phyloP scores from a whole-genome alignment of 2,797 vertebrate species.

The Muscicapa striata region DNA sequence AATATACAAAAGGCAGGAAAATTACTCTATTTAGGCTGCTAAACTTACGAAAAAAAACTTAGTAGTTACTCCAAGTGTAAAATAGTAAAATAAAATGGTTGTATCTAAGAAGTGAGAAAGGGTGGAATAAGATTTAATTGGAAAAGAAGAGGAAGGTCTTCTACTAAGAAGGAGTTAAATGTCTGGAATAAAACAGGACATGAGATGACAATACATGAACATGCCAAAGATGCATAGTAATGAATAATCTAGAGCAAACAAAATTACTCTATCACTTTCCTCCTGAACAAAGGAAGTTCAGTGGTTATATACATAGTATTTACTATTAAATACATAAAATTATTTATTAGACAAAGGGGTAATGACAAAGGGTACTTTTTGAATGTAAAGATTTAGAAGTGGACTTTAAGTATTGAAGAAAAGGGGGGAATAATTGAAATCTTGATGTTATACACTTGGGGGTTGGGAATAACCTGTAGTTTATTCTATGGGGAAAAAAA shows the following conservation, averaged over 20 bases:
- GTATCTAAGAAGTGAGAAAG: not conserved
- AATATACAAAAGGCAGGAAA: not conserved
- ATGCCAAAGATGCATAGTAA: not conserved
- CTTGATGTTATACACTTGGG: not conserved
- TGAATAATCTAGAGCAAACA: not conserved
- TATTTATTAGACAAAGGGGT: not conserved
- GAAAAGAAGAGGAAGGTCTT: not conserved
- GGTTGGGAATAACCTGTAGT: not conserved
- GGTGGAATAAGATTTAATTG: not conserved
- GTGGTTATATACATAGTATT: not conserved
- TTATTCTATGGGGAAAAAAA: not conserved
- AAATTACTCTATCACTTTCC: not conserved
- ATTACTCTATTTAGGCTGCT: not conserved
- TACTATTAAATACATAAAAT: not conserved
- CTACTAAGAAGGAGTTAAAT: not conserved
- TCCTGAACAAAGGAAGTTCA: not conserved
- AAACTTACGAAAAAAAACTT: not conserved
- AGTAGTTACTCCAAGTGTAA: not conserved
- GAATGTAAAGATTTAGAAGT: not conserved
- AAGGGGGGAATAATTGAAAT: not conserved
- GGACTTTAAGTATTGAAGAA: not conserved
- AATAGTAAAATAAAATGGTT: not conserved
- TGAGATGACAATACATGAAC: not conserved
- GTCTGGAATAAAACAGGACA: not conserved
- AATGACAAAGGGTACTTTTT: not conserved